These are phyloP conservation scores for Parotocinclus haroldoi DNA, from an alignment of 2,797 vertebrate genomes.

Conservation along the genomic window DNA sequence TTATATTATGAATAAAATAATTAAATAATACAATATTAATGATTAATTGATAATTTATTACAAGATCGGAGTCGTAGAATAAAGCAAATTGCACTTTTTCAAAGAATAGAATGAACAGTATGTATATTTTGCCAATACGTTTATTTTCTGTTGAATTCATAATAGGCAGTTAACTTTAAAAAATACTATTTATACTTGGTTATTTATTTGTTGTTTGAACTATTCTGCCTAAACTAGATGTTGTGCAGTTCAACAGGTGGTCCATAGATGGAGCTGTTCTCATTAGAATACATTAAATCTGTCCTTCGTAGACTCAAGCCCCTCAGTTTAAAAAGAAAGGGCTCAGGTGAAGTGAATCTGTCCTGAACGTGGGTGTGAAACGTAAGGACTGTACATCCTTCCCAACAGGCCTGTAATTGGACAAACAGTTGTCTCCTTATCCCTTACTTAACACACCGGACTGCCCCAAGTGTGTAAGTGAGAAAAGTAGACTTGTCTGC, in stretches of 20 bases:
- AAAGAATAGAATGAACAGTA: too few species aligned
- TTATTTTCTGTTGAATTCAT: too few species aligned
- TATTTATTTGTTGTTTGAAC: too few species aligned
- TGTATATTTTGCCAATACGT: too few species aligned
- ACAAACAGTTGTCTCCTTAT: conserved; percentile 59
- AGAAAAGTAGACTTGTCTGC: conserved; percentile 63
- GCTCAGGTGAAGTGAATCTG: neutral
- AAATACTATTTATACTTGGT: neutral
- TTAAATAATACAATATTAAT: too few species aligned
- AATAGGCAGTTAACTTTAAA: too few species aligned
- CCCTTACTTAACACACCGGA: conserved; percentile 69
- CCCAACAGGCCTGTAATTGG: conserved; percentile 26
- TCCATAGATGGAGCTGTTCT: conserved; percentile 81
- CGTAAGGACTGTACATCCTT: conserved; percentile 22
- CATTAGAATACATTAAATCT: conserved; percentile 72
- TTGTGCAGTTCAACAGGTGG: conserved; percentile 77
- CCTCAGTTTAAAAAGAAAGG: conserved; percentile 26
- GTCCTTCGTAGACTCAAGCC: conserved; percentile 32
- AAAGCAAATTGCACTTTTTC: too few species aligned
- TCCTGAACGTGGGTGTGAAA: conserved; percentile 13
- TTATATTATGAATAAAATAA: too few species aligned
- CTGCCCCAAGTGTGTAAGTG: conserved; percentile 62
- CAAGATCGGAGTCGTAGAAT: too few species aligned
- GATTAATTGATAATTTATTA: too few species aligned
- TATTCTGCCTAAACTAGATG: neutral